phyloP scores from a whole-genome alignment of 92 coral and sea anemone genomes.

The Heliopora coerulea region DNA sequence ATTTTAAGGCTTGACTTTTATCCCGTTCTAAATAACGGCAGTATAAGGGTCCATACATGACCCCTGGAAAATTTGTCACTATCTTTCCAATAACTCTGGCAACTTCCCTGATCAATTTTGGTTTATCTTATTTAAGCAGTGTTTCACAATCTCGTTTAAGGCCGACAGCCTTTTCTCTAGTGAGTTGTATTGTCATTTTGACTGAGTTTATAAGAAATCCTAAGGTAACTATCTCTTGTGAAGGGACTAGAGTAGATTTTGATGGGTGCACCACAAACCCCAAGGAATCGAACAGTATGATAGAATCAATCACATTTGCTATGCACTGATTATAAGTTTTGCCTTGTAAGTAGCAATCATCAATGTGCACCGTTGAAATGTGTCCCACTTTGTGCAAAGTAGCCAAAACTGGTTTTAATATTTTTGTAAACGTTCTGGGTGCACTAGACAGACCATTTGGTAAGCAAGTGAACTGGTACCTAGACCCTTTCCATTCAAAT shows the following conservation, averaged over 20 bases:
- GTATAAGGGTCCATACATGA: background rate
- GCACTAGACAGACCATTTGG: constrained; percentile 55
- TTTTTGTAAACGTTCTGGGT: constrained; percentile 64
- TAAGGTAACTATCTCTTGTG: background rate
- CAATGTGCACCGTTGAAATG: constrained; percentile 46
- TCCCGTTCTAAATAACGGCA: background rate
- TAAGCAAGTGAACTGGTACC: constrained; percentile 39
- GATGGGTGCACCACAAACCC: no score
- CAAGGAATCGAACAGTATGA: no score
- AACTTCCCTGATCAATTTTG: no score
- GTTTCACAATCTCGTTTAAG: no score
- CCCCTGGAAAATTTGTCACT: background rate
- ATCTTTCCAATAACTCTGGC: background rate
- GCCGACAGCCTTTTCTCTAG: background rate
- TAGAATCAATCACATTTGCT: no score
- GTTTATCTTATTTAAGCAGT: no score
- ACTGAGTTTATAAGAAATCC: background rate
- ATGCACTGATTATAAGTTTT: constrained; percentile 52
- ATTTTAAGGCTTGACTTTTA: background rate
- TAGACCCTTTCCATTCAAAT: constrained; percentile 32
- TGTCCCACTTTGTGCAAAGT: constrained; percentile 31
- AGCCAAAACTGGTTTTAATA: constrained; percentile 60
- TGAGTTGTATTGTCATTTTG: background rate
- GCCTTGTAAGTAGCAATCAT: constrained; percentile 63
- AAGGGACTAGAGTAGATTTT: no score